Percentiles rank a stretch among this genome's conserved stretches.
These are phyloP conservation scores for Napeogenes inachia DNA, from an alignment of 2,888 invertebrate species.

Conservation along the genomic window DNA sequence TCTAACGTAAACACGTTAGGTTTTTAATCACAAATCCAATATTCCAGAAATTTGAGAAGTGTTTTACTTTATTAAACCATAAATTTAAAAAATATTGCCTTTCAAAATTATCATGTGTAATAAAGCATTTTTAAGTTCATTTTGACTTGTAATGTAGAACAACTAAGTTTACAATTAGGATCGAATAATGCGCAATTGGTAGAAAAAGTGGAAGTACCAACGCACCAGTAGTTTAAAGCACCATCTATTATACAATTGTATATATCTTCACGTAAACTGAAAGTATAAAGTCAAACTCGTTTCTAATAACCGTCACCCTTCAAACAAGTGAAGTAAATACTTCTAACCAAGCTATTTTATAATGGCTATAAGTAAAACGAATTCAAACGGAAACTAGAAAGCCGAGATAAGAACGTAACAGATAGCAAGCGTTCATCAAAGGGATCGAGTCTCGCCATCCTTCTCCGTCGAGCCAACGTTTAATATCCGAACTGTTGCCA, in stretches of 20 bases:
- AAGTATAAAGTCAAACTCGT: neutral
- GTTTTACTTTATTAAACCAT: neutral
- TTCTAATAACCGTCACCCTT: too few relatives aligned
- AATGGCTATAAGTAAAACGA: conserved; percentile 23
- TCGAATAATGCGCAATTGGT: too few relatives aligned
- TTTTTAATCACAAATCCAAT: neutral
- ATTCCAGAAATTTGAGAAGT: neutral
- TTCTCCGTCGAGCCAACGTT: conserved; percentile 51
- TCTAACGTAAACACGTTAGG: conserved; percentile 3
- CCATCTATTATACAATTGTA: too few relatives aligned
- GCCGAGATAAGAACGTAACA: conserved; percentile 60
- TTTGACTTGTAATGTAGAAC: too few relatives aligned
- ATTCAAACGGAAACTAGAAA: conserved; percentile 30
- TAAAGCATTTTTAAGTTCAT: neutral
- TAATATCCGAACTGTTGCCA: conserved; percentile 65
- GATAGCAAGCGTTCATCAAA: conserved; percentile 52
- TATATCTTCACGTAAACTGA: neutral
- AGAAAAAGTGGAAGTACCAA: neutral
- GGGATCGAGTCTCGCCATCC: conserved; percentile 46
- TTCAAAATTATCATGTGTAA: too few relatives aligned
- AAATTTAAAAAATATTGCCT: too few relatives aligned
- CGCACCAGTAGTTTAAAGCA: too few relatives aligned
- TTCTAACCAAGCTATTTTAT: conserved; percentile 14
- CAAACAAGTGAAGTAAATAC: neutral
- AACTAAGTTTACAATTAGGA: too few relatives aligned